Conservation (phyloP, 1,140 invertebrate genomes). For the Trichonephila clavipes region DNA sequence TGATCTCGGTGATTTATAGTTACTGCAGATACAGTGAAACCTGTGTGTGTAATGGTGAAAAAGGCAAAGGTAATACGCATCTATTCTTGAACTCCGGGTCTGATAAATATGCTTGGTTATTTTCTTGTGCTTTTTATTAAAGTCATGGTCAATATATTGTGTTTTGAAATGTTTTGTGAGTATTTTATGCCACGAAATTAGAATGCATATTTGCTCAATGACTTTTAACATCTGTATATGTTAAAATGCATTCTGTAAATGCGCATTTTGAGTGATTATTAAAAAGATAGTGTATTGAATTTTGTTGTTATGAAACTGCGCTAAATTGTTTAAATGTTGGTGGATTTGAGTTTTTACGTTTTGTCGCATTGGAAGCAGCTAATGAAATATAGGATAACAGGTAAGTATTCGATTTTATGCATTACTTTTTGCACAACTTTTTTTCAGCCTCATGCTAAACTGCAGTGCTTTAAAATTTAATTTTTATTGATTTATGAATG, state of each 20-base stretch:
- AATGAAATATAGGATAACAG: conserved; percentile 67
- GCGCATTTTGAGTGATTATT: background rate
- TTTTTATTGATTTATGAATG: no score
- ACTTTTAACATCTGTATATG: background rate
- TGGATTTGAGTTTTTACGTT: conserved; percentile 74
- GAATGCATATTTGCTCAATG: background rate
- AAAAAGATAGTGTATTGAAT: conserved; percentile 25
- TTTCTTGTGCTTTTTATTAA: background rate
- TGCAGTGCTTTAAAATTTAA: no score
- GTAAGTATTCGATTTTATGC: conserved; percentile 62
- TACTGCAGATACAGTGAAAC: no score
- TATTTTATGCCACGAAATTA: background rate
- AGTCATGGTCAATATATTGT: background rate
- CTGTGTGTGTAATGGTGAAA: no score
- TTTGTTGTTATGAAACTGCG: conserved; percentile 39
- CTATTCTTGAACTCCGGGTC: background rate
- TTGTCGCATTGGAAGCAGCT: conserved; percentile 72
- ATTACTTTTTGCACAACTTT: conserved; percentile 32
- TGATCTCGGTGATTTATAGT: no score
- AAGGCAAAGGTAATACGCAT: background rate
- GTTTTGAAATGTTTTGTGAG: background rate
- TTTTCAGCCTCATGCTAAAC: conserved; percentile 22
- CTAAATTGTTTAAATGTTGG: conserved; percentile 61
- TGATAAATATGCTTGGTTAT: background rate
- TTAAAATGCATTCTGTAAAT: conserved; percentile 5